Conservation (phyloP, 1,140 invertebrate genomes). For the Neodiprion pinetum region DNA sequence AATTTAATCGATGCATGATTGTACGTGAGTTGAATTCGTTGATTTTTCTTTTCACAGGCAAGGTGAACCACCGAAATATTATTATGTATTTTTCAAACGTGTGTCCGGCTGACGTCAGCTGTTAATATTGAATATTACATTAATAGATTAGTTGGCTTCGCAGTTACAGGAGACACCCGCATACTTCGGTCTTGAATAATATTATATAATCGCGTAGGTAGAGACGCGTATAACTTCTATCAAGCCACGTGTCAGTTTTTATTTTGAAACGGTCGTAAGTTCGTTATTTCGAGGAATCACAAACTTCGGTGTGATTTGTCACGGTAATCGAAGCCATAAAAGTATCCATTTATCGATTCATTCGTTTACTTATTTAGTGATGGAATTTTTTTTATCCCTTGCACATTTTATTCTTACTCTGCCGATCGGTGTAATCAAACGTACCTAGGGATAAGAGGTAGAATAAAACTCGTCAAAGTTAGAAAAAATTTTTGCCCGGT, state of each 20-base stretch:
- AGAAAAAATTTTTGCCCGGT: too few relatives aligned
- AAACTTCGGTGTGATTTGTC: background rate
- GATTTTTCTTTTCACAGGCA: too few relatives aligned
- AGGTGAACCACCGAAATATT: background rate
- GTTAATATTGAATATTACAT: slow-evolving; percentile 8
- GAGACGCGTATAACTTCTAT: background rate
- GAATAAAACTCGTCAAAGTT: too few relatives aligned
- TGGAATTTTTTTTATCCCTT: too few relatives aligned
- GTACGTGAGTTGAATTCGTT: too few relatives aligned
- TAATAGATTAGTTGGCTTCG: background rate
- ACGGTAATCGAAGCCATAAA: background rate
- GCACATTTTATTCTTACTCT: background rate
- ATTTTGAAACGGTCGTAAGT: background rate
- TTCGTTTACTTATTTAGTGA: too few relatives aligned
- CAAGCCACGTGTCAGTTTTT: background rate
- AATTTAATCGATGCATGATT: too few relatives aligned
- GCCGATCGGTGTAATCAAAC: background rate
- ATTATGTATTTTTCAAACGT: background rate
- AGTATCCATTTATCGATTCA: too few relatives aligned
- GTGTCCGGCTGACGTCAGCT: background rate
- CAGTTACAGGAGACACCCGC: too few relatives aligned
- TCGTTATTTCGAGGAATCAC: background rate
- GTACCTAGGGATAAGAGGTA: too few relatives aligned
- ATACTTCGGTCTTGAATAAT: too few relatives aligned
- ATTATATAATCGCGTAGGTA: background rate